A percentile compares a stretch with the other conserved stretches of the same genome.
phyloP scores from a whole-genome alignment of 35 echinoderm and acorn worm genomes.

The Ophioderma brevispina region DNA sequence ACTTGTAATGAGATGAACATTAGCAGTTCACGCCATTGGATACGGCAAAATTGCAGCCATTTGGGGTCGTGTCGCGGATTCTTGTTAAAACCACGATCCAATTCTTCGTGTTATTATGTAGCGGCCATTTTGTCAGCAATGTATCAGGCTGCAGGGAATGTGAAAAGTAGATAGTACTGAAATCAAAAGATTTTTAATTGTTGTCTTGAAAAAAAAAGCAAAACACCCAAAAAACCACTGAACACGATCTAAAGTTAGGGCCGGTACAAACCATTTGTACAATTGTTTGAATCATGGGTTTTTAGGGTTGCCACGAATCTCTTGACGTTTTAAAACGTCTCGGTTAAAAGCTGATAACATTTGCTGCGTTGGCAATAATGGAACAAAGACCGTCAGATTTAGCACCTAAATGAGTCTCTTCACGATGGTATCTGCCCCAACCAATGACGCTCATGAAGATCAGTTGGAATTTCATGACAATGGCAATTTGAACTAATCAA shows the following conservation, averaged over 20 bases:
- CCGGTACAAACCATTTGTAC: neutral
- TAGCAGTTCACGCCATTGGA: neutral
- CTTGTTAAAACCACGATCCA: neutral
- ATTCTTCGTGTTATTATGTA: neutral
- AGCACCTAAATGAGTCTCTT: neutral
- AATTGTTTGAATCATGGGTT: slow-evolving; percentile 15
- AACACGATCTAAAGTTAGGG: neutral
- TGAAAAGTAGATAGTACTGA: neutral
- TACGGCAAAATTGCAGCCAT: neutral
- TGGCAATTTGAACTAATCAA: too few relatives aligned
- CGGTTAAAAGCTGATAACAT: neutral
- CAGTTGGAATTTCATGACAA: too few relatives aligned
- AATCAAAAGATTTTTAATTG: neutral
- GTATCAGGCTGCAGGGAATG: too few relatives aligned
- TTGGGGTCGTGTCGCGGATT: neutral
- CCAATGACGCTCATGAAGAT: too few relatives aligned
- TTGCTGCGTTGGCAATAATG: neutral
- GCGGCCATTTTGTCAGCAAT: neutral
- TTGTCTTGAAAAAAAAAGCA: neutral
- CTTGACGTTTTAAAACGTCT: slow-evolving; percentile 25
- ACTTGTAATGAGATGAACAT: neutral
- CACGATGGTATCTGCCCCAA: too few relatives aligned
- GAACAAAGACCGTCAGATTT: neutral
- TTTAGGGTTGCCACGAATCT: neutral
- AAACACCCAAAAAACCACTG: neutral